Evolutionary conservation across 1,140 invertebrate species (phyloP), one percentile per base, ranked within the genome.

Genomic region (Drosophila prosaltans): DNA sequence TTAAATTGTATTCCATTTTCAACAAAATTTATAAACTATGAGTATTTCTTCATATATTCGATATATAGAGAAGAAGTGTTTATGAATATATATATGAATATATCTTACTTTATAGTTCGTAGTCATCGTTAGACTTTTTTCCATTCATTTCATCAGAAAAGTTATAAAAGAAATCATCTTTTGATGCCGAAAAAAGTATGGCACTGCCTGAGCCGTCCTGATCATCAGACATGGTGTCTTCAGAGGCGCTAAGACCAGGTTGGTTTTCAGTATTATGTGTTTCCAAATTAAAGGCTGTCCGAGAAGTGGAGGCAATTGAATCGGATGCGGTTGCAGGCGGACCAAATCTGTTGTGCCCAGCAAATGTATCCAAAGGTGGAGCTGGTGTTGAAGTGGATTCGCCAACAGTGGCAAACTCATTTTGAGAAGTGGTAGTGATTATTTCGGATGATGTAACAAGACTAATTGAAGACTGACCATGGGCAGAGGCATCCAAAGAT

Each of bases 121-220:
- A 51, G 8, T 51, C 45, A 10, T 9, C 9, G 2, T 51, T 51
- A 2, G 2, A 2, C 45, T 24, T 51, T 8, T 51, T 21, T 26
- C 21, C 8, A 48, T 48, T 51, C 7, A 1, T 10, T 21, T 51
- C 45, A 51, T 51, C 21, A 9, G 45, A 21, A 4, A 51, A 51
- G 5, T 51, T 24, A 26, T 26, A 51, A 51, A 51, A 51, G 45
- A 51, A 51, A 51, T 51, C 45, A 26, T 51, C 45, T 10, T 26
- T 51, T 51, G 3, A 24, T 3, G 21, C 8, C 2, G 45, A 2
- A 26, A 51, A 26, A 3, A 51, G 8, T 7, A 51, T 9, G 26
- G 16, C 6, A 6, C 11, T 45, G n/a, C 6, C 21, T 0, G 45
- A 48, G 6, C 21, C n/a, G 5, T 45, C 45, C 7, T 16, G 45